Conservation (phyloP, 2,888 invertebrate species). For the Leptopilina myrica region DNA sequence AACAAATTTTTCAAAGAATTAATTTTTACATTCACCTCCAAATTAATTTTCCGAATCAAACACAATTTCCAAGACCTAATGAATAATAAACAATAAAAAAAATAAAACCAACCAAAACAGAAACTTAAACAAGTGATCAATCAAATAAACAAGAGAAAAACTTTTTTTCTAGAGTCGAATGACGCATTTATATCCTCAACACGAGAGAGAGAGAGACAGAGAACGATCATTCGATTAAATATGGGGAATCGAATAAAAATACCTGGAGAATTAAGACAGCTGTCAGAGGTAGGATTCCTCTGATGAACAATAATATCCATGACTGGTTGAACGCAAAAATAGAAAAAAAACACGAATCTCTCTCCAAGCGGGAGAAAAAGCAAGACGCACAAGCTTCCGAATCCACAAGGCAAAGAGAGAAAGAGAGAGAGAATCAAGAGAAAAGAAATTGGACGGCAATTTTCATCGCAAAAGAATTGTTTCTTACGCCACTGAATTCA, state of each 20-base stretch:
- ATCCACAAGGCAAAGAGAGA: background rate
- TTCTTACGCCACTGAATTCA: constrained; percentile 38
- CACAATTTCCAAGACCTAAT: background rate
- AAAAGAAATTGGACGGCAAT: constrained; percentile 6
- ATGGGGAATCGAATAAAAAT: constrained; percentile 10
- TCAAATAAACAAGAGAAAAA: background rate
- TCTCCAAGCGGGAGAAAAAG: background rate
- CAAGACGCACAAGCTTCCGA: constrained; percentile 5
- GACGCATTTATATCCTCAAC: background rate
- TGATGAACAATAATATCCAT: constrained; percentile 12
- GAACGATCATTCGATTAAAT: background rate
- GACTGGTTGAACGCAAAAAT: background rate
- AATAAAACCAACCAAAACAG: background rate
- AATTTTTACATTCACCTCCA: too few relatives aligned
- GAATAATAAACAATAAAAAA: background rate
- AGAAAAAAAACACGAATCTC: background rate
- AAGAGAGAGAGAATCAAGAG: background rate
- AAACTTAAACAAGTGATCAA: background rate
- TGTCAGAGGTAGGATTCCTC: constrained; percentile 9
- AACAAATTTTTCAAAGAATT: too few relatives aligned
- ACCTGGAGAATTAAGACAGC: constrained; percentile 35
- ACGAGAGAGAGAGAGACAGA: too few relatives aligned
- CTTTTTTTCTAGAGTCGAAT: background rate
- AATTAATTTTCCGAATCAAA: too few relatives aligned
- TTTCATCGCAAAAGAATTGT: background rate